Evolutionary conservation across 2,888 invertebrate species (phyloP).

Genomic region (Cristatella mucedo): DNA sequence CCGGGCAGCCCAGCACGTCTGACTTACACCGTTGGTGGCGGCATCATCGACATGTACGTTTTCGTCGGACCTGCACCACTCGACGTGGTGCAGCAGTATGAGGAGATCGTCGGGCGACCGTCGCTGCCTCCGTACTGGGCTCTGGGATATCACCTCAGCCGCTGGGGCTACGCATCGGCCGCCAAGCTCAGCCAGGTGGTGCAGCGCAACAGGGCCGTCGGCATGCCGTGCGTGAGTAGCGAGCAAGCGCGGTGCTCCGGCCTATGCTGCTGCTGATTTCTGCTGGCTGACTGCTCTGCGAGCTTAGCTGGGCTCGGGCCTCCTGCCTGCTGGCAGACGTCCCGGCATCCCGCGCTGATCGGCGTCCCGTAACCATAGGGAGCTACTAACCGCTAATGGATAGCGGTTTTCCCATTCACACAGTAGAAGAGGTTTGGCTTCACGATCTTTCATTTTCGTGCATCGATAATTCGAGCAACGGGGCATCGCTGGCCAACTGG

Average conservation of each 20-base stretch:
- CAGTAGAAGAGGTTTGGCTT: too few species aligned
- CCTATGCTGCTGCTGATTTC: too few species aligned
- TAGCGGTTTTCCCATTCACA: too few species aligned
- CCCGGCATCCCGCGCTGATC: too few species aligned
- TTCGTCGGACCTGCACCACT: slow-evolving; percentile 56
- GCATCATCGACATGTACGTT: slow-evolving; percentile 58
- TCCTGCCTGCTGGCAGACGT: too few species aligned
- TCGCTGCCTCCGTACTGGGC: slow-evolving; percentile 49
- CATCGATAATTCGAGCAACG: too few species aligned
- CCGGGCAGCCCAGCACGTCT: slow-evolving; percentile 2
- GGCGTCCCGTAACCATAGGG: too few species aligned
- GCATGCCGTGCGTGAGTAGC: slow-evolving; percentile 18
- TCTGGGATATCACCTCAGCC: slow-evolving; percentile 67
- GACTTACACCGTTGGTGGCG: slow-evolving; percentile 42
- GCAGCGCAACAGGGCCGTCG: slow-evolving; percentile 16
- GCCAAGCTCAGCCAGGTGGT: slow-evolving; percentile 18
- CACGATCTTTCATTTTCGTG: too few species aligned
- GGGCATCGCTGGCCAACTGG: too few species aligned
- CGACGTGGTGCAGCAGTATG: slow-evolving; percentile 31
- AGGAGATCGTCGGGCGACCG: slow-evolving; percentile 20
- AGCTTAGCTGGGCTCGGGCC: too few species aligned
- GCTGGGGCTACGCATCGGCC: slow-evolving; percentile 39
- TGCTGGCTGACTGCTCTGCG: too few species aligned
- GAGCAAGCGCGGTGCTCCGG: not conserved
- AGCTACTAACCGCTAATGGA: too few species aligned